Percentiles rank a stretch among this genome's conserved stretches.
Evolutionary conservation across 2,888 invertebrate species (phyloP).

Genomic region (Tetragonula carbonaria): DNA sequence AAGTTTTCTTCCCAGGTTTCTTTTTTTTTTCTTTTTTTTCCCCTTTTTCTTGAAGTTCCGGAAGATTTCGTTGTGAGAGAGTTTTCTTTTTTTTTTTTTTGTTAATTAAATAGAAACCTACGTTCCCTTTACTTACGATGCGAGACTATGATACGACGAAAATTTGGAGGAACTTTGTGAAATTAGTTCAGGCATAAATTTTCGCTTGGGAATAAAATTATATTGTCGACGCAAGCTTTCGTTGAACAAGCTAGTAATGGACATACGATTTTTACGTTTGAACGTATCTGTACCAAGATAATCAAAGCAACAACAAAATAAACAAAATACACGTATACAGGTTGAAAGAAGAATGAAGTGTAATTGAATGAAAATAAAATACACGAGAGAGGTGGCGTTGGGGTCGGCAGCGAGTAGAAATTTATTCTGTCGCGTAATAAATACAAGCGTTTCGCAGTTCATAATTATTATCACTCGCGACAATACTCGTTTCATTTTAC

Average conservation of each 20-base stretch:
- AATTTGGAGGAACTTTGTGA: not conserved
- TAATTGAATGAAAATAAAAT: not conserved
- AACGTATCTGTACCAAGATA: not conserved
- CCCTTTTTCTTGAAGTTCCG: too few relatives aligned
- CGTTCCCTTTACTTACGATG: not conserved
- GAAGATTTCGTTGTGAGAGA: too few relatives aligned
- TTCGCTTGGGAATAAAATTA: too few relatives aligned
- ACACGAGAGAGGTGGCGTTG: not conserved
- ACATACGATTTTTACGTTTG: not conserved
- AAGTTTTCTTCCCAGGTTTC: not conserved
- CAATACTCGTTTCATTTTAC: conserved; percentile 26
- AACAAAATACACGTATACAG: not conserved
- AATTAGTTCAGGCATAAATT: too few relatives aligned
- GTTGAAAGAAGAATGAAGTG: not conserved
- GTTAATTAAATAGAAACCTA: not conserved
- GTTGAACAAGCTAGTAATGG: not conserved
- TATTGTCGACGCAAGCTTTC: not conserved
- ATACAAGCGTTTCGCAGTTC: not conserved
- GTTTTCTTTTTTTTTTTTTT: not conserved
- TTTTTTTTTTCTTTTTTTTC: too few relatives aligned
- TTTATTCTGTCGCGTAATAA: not conserved
- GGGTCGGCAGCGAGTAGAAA: not conserved
- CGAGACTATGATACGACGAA: not conserved
- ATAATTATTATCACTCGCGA: conserved; percentile 31
- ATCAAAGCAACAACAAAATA: not conserved